Evolutionary conservation across 30 jellyfish, hydroid and myxozoan genomes (phyloP).

Genomic region (Pelagia noctiluca): DNA sequence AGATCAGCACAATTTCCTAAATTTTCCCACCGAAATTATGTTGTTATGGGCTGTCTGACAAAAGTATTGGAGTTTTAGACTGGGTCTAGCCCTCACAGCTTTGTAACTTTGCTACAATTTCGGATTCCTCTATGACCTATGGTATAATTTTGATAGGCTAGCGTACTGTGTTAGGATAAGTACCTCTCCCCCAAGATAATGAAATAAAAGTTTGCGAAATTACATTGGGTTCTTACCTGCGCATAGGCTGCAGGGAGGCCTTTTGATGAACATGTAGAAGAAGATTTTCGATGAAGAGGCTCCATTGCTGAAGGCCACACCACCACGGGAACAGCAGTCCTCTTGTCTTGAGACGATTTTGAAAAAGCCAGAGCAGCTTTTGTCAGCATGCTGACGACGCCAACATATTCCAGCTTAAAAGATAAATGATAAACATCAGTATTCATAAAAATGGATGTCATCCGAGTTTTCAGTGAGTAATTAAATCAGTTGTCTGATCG

Average conservation of each 20-base stretch:
- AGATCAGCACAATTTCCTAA: no score
- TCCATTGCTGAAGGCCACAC: conserved; percentile 58
- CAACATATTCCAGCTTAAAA: conserved; percentile 73
- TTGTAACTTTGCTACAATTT: neutral
- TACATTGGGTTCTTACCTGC: conserved; percentile 21
- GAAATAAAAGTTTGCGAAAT: neutral
- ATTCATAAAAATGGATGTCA: no score
- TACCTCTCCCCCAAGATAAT: neutral
- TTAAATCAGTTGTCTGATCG: no score
- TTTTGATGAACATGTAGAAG: conserved; percentile 31
- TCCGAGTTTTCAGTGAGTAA: no score
- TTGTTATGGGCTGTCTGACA: no score
- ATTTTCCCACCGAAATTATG: no score
- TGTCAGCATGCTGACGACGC: conserved; percentile 39
- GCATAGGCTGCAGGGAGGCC: conserved; percentile 68
- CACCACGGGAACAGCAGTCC: conserved; percentile 67
- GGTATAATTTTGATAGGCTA: neutral
- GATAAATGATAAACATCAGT: no score
- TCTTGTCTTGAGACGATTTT: conserved; percentile 14
- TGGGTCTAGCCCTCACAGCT: no score
- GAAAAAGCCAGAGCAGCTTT: conserved; percentile 52
- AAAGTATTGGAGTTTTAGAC: no score
- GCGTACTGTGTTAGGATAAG: neutral
- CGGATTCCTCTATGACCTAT: neutral
- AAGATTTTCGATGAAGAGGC: conserved; percentile 13